Base-by-base conservation (phyloP, 2,888 invertebrate species). In the Hylaea fasciaria region DNA sequence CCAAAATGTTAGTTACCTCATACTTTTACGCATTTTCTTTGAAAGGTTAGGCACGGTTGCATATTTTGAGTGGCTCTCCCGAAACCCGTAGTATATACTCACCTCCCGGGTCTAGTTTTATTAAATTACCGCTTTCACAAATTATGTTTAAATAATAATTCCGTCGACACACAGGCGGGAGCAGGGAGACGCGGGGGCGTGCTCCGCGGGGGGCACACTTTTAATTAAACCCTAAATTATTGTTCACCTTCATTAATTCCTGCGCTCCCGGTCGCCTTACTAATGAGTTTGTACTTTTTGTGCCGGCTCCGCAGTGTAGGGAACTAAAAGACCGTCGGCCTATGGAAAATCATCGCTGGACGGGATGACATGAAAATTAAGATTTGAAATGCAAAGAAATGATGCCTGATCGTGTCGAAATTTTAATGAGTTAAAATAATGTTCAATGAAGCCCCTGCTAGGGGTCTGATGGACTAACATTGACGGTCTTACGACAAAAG, bases 191-290 rank as follows among this genome's bases (percentile, higher is more conserved):
- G 80, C 80, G 80, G 82, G 80, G 85, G 84, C 82, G 81, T 65
- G 72, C 89, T 72, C 91, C 53, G 79, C 81, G 82, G 91, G 91
- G 86, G 80, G 85, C 83, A 86, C 88, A 90, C 89, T 91, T 91
- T 91, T 91, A 91, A 91, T 92, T 91, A 91, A 92, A 91, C 86
- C 87, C 89, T 91, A 91, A 92, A 90, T 92, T 91, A 92, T 91
- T 89, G 91, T 89, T 89, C 90, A 87, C 91, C 90, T 92, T 88
- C 89, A 91, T 91, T 91, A 90, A 91, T 91, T 91, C 88, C 78
- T 83, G 81, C 78, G 89, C 91, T 89, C 87, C 91, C 81, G 89
- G 85, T 85, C 82, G 81, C 76, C 74, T 77, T 82, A 87, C 91
- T 91, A 91, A 91, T 91, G 91, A 91, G 89, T 87, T 88, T 86